Percentiles rank a stretch among this genome's conserved stretches.
These are phyloP conservation scores for Phaethornis superciliosus DNA, from an alignment of 2,113 vertebrate genomes.

Conservation along the genomic window DNA sequence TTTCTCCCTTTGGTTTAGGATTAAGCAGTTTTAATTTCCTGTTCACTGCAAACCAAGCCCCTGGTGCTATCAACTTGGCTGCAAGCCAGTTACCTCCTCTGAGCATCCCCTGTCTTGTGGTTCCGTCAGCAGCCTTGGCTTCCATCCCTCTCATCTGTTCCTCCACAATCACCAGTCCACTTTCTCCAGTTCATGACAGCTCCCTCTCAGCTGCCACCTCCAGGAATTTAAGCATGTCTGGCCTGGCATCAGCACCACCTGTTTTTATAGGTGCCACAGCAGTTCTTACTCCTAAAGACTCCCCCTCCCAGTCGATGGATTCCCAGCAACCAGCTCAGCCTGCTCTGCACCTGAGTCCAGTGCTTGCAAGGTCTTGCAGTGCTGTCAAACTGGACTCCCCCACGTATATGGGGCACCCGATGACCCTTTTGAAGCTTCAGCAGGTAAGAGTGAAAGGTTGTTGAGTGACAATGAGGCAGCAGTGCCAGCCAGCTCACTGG, in stretches of 20 bases:
- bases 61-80: conserved; percentile 65
- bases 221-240: conserved; percentile 77
- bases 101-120: conserved; percentile 84
- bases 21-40: conserved; percentile 83
- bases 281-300: conserved; percentile 52
- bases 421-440: conserved; percentile 66
- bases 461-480: no score
- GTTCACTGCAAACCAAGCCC: conserved; percentile 77
- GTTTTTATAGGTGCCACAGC: conserved; percentile 77
- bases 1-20: conserved; percentile 69
- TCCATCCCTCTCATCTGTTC: conserved; percentile 83
- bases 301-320: conserved; percentile 5
- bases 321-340: conserved; percentile 37
- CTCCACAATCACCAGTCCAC: conserved; percentile 37
- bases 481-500: no score
- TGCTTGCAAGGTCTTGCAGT: conserved; percentile 36
- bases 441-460: conserved; percentile 73
- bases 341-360: conserved; percentile 61
- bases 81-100: conserved; percentile 75
- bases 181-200: conserved; percentile 32
- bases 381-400: conserved; percentile 71
- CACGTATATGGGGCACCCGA: conserved; percentile 15
- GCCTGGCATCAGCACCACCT: conserved; percentile 71
- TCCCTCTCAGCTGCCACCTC: conserved; percentile 52
- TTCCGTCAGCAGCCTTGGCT: conserved; percentile 81